These are phyloP conservation scores for Seladonia tumulorum DNA, from an alignment of 2,888 invertebrate genomes.

Conservation along the genomic window DNA sequence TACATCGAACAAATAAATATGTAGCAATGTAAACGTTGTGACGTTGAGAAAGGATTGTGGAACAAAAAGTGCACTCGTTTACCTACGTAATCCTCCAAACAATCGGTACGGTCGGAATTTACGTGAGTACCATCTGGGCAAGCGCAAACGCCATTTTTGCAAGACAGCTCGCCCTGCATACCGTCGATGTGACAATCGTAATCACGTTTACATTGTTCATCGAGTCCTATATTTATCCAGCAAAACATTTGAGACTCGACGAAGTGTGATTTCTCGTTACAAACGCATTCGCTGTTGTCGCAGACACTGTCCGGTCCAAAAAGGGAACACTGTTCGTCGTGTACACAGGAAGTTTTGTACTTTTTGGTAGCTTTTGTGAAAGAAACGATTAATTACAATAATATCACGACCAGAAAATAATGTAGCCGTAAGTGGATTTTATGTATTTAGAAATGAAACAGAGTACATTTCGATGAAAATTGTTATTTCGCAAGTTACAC, in stretches of 20 bases:
- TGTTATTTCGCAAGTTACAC: conserved; percentile 17
- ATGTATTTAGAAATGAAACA: background rate
- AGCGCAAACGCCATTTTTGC: conserved; percentile 63
- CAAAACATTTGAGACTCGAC: conserved; percentile 74
- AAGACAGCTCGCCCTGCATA: conserved; percentile 51
- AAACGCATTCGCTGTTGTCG: conserved; percentile 65
- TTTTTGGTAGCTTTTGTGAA: conserved; percentile 60
- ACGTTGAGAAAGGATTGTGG: background rate
- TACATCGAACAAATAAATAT: background rate
- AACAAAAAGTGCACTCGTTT: background rate
- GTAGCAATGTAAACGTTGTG: background rate
- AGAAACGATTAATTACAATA: background rate
- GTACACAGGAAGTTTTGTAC: conserved; percentile 64
- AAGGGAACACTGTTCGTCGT: conserved; percentile 73
- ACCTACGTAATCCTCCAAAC: conserved; percentile 54
- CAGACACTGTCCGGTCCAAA: conserved; percentile 77
- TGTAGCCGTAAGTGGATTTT: background rate
- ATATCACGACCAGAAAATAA: background rate
- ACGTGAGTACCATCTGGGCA: conserved; percentile 68
- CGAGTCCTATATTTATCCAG: conserved; percentile 74
- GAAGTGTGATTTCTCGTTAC: conserved; percentile 74
- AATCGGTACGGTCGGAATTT: conserved; percentile 61
- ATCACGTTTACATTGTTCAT: conserved; percentile 67
- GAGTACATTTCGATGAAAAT: background rate
- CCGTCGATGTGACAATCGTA: conserved; percentile 72